These are phyloP conservation scores for Nymphalis polychloros DNA, from an alignment of 2,888 invertebrate genomes.

Conservation along the genomic window DNA sequence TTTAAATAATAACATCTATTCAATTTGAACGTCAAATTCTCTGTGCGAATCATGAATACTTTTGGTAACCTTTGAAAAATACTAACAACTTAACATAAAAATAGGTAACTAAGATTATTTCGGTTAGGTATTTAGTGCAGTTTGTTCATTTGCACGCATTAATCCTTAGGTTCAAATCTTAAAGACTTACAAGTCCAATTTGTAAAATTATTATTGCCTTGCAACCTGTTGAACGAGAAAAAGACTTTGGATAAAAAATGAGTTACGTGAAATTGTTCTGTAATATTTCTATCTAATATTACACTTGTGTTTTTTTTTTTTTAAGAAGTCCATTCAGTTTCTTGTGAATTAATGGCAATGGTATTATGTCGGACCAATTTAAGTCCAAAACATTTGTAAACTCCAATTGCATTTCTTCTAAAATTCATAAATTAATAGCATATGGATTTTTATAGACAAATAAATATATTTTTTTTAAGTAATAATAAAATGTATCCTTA, in stretches of 20 bases:
- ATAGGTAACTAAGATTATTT: constrained; percentile 35
- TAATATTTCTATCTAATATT: no score
- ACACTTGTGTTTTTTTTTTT: not conserved
- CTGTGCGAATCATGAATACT: constrained; percentile 37
- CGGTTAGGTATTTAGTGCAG: not conserved
- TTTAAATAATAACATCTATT: no score
- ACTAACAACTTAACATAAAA: constrained; percentile 27
- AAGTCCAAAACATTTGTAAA: not conserved
- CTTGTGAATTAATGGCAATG: no score
- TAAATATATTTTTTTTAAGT: not conserved
- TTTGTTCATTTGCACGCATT: not conserved
- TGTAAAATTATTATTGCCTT: not conserved
- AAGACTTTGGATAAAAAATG: no score
- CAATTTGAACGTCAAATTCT: constrained; percentile 29
- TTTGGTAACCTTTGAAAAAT: constrained; percentile 62
- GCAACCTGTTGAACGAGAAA: no score
- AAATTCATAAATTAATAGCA: not conserved
- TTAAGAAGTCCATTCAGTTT: not conserved
- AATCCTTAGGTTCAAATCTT: not conserved
- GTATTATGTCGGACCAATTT: no score
- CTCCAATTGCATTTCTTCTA: not conserved
- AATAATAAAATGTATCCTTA: not conserved
- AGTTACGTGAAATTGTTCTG: no score
- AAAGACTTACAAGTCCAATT: no score
- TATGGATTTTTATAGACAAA: not conserved